phyloP scores from a whole-genome alignment of 2,113 vertebrate species.

The Ammospiza nelsoni region DNA sequence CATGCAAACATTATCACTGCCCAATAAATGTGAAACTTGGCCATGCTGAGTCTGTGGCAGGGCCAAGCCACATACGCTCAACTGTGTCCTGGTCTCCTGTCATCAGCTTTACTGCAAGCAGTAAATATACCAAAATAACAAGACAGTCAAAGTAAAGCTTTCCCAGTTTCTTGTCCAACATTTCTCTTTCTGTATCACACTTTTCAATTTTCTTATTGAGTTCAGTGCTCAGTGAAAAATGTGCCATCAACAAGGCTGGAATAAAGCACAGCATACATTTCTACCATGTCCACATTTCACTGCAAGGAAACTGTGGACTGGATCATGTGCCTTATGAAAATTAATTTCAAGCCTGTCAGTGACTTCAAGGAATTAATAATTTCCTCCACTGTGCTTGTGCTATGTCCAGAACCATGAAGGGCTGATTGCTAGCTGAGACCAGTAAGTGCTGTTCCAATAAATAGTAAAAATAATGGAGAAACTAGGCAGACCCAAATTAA shows the following conservation, averaged over 20 bases:
- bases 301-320: neutral
- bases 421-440: neutral
- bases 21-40: neutral
- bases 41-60: neutral
- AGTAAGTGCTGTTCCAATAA: neutral
- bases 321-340: neutral
- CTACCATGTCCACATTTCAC: neutral
- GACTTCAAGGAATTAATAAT: neutral
- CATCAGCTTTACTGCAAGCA: neutral
- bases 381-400: neutral
- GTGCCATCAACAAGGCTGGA: neutral
- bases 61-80: neutral
- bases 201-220: neutral
- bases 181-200: neutral
- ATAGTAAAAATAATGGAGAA: neutral
- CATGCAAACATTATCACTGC: neutral
- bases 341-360: neutral
- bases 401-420: neutral
- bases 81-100: neutral
- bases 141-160: neutral
- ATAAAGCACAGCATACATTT: neutral
- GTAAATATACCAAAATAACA: neutral
- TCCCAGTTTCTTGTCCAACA: neutral
- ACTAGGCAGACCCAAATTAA: neutral
- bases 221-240: neutral